Conservation (phyloP, 2,888 invertebrate genomes). For the Periphyllus acericola region DNA sequence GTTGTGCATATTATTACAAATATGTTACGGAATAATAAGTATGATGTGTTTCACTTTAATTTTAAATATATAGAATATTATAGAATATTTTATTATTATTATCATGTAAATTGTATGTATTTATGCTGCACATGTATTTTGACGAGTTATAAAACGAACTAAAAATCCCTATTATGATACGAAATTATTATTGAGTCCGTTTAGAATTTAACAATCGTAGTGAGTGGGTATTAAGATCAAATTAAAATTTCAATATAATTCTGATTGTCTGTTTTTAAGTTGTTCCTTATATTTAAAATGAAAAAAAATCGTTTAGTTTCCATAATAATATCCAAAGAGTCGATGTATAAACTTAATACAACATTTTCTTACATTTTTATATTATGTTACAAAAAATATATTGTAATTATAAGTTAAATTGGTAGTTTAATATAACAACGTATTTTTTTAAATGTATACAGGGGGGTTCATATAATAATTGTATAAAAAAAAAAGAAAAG, state of each 20-base stretch:
- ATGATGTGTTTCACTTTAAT: background rate
- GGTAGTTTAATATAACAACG: constrained; percentile 39
- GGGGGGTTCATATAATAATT: constrained; percentile 19
- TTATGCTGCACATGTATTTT: background rate
- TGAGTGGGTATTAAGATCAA: constrained; percentile 18
- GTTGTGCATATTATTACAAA: constrained; percentile 50
- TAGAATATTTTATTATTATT: background rate
- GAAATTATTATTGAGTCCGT: constrained; percentile 15
- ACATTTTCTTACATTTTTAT: constrained; percentile 38
- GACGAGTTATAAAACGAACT: background rate
- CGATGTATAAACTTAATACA: constrained; percentile 48
- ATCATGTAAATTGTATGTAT: background rate
- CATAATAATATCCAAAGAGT: constrained; percentile 46
- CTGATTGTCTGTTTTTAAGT: constrained; percentile 55
- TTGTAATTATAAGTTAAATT: constrained; percentile 39
- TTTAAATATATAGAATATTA: constrained; percentile 25
- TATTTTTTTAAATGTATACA: constrained; percentile 32
- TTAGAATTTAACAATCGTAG: constrained; percentile 16
- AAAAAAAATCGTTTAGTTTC: constrained; percentile 8
- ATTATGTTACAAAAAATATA: constrained; percentile 51
- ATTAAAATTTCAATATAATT: constrained; percentile 45
- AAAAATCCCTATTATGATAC: background rate
- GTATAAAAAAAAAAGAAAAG: constrained; percentile 7
- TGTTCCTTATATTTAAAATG: constrained; percentile 39
- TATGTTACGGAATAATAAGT: constrained; percentile 30